Conservation (phyloP, 2,797 vertebrate species). For the Staurois parvus region DNA sequence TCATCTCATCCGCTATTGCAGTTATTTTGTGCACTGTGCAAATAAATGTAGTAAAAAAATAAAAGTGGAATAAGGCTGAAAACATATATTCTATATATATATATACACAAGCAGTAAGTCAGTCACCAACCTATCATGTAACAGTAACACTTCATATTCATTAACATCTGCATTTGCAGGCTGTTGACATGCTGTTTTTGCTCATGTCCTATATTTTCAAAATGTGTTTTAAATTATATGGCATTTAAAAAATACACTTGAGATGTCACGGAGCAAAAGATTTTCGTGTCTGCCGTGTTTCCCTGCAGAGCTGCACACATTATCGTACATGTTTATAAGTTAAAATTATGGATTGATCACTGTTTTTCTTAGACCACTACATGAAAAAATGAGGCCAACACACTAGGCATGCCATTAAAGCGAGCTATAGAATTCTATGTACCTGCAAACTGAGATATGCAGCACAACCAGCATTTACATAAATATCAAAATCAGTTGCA, state of each 20-base stretch:
- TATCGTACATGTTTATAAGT: background rate
- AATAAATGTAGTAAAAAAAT: background rate
- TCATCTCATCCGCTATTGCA: background rate
- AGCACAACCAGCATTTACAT: background rate
- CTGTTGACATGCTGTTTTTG: slow-evolving; percentile 3
- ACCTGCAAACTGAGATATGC: background rate
- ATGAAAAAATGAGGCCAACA: slow-evolving; percentile 8
- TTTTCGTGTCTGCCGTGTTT: background rate
- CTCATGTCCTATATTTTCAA: background rate
- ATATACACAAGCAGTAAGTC: too few species aligned
- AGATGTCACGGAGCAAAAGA: background rate
- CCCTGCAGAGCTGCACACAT: background rate
- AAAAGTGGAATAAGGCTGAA: background rate
- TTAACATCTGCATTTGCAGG: background rate
- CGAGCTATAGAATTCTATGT: background rate
- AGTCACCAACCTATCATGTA: slow-evolving; percentile 6
- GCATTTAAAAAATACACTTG: slow-evolving; percentile 17
- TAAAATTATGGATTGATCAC: background rate
- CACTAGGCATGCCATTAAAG: background rate
- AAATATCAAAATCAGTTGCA: background rate
- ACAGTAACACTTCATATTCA: slow-evolving; percentile 7
- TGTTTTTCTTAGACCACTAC: background rate
- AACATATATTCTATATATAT: slow-evolving; percentile 9
- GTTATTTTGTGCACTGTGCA: background rate
- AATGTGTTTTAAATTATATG: slow-evolving; percentile 27